Base-by-base conservation (phyloP, 2,113 vertebrate genomes). In the Bucco capensis region DNA sequence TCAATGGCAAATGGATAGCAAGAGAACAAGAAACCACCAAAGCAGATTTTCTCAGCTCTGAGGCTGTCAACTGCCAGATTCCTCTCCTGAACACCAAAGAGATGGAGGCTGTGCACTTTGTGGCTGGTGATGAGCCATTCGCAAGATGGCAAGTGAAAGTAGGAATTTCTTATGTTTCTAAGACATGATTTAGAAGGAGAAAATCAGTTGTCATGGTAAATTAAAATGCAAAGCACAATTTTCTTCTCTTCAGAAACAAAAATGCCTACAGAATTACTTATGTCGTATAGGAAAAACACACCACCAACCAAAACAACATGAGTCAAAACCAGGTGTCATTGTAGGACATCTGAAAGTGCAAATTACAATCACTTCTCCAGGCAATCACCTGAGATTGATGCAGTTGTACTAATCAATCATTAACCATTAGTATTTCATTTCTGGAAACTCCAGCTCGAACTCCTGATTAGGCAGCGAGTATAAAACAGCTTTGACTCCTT, bases 91-190 rank as follows among this genome's bases (percentile, higher is more conserved):
- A 96, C 92, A 95, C 86, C 83, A 90, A 95, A 11, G 95, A 95
- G 18, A 79, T 83, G 31, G 97, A 96, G 57, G 88, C 96, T 35
- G 88, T 97, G 62, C 97, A 96, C 93, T 97, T 98, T 58, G 96
- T 97, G 93, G 97, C 98, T 5, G 93, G 97, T 10, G 96, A 97
- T 5, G 96, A 98, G 94, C 97, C 97, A 0, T 97, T 98, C 0
- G 96, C 97, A 58, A 97, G 97, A 95, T 98, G 98, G 98, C 98
- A 98, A 97, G 97, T 98, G 31, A 98, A 98, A 96, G 98, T 97
- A 97, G 83, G 95, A 90, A 87, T 81, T 92, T 46, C 42, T 92
- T 67, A 14, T 69, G 57, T 86, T 91, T 80, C 89, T 94, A 92
- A 82, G 40, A 91, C 88, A 78, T n/a, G 0, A 69, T 90, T 80